Conservation (phyloP, 2,888 invertebrate genomes). For the Rambutsinella grinnellia region DNA sequence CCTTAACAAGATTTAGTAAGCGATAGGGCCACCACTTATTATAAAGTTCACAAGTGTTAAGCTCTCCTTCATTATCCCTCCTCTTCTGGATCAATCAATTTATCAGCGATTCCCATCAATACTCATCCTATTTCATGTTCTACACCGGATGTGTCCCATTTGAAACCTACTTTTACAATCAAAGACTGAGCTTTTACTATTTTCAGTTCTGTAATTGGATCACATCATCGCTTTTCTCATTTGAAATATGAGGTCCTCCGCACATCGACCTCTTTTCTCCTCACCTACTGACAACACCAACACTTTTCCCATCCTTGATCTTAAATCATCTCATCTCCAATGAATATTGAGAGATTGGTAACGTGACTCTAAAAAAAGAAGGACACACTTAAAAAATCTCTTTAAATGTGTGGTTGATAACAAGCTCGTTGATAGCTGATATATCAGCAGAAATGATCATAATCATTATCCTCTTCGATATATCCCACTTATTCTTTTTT, state of each 20-base stretch:
- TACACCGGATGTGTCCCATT: constrained; percentile 38
- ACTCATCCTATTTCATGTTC: background rate
- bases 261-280: background rate
- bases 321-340: background rate
- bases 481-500: constrained; percentile 32
- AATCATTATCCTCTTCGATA: constrained; percentile 13
- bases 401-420: background rate
- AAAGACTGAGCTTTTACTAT: constrained; percentile 7
- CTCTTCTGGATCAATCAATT: background rate
- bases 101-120: background rate
- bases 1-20: background rate
- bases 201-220: constrained; percentile 37
- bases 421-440: constrained; percentile 2
- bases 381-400: constrained; percentile 9
- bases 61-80: constrained; percentile 7
- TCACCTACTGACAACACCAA: background rate
- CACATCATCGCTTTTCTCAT: constrained; percentile 1
- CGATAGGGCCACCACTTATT: background rate
- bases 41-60: background rate
- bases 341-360: background rate
- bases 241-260: background rate
- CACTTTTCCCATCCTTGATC: background rate
- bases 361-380: background rate
- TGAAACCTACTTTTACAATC: constrained; percentile 9
- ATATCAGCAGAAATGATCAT: background rate